Base-by-base conservation (phyloP, 2,797 vertebrate genomes). In the Orientallactaga sibirica region DNA sequence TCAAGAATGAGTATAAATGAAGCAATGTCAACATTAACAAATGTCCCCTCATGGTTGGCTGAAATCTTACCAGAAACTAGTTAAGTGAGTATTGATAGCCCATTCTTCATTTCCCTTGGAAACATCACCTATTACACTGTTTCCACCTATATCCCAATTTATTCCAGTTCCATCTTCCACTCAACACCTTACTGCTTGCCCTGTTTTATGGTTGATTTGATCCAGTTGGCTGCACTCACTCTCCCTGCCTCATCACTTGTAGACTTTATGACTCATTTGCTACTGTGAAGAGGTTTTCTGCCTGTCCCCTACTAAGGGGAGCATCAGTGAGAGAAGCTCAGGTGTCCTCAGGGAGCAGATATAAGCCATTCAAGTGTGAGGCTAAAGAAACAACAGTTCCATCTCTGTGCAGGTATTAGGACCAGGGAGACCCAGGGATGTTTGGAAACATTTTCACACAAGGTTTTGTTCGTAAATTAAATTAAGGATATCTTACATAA, bases 401-500 rank as follows among this genome's bases (percentile, higher is more conserved):
- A 27, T 88, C 41, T 84, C 62, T 71, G 6, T 7, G 0, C 61
- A 7, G 66, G 11, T 58, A 52, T 75, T 76, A 12, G 4, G 33
- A 29, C 67, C 43, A 74, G 19, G 3, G 61, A 79, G 16, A 9
- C 62, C 2, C 2, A 43, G 43, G 19, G 2, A 22, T 33, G 19
- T 33, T 22, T 22, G 27, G 37, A 8, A 19, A 95, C 93, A 52
- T 24, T 80, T 85, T 73, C 68, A 87, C 37, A 90, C 41, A 67
- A 74, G 43, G 25, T 81, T 92, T 84, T 29, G 27, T 88, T 86
- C 52, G 70, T 76, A 73, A 73, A 16, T 37, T 70, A 24, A 92
- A 67, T 66, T 82, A 85, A 78, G 67, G 37, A 78, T 90, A 83
- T 5, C 24, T n/a, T 86, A 18, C 29, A 88, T 27, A 95, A 79